A percentile compares a stretch with the other conserved stretches of the same genome.
phyloP scores from a whole-genome alignment of 2,113 vertebrate species.

The Maccullochella peelii region DNA sequence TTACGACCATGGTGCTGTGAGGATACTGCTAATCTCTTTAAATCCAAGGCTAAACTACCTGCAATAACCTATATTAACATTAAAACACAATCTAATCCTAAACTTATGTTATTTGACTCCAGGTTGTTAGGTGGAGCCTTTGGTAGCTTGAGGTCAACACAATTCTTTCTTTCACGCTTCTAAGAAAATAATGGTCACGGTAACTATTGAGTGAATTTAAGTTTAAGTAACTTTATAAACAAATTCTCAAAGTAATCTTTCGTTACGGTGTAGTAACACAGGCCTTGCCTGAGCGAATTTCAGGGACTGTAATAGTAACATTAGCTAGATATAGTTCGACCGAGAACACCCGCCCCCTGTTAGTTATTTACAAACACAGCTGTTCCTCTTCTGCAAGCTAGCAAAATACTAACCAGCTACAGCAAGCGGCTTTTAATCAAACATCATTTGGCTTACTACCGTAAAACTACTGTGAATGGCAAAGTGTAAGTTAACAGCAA shows the following conservation, averaged over 20 bases:
- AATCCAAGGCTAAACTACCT: background rate
- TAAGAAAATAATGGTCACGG: background rate
- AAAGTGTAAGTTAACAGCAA: background rate
- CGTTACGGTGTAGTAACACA: constrained; percentile 7
- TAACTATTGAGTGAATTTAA: background rate
- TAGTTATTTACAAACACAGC: constrained; percentile 81
- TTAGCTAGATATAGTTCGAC: background rate
- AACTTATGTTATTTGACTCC: background rate
- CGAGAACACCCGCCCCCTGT: constrained; percentile 25
- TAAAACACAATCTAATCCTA: background rate
- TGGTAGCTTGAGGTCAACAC: background rate
- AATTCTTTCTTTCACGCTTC: background rate
- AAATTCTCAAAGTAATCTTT: background rate
- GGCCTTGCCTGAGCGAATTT: background rate
- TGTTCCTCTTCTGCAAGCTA: constrained; percentile 47
- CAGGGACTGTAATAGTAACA: constrained; percentile 6
- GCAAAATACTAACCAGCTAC: background rate
- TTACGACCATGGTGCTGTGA: no score
- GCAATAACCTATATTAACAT: background rate
- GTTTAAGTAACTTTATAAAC: background rate
- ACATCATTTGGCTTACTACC: background rate
- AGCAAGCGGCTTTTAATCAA: background rate
- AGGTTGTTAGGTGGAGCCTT: background rate
- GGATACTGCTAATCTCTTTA: background rate
- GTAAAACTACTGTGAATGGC: background rate